Conservation (phyloP, 37 sponge, comb jelly and placozoan genomes). For the Halichondria panicea region DNA sequence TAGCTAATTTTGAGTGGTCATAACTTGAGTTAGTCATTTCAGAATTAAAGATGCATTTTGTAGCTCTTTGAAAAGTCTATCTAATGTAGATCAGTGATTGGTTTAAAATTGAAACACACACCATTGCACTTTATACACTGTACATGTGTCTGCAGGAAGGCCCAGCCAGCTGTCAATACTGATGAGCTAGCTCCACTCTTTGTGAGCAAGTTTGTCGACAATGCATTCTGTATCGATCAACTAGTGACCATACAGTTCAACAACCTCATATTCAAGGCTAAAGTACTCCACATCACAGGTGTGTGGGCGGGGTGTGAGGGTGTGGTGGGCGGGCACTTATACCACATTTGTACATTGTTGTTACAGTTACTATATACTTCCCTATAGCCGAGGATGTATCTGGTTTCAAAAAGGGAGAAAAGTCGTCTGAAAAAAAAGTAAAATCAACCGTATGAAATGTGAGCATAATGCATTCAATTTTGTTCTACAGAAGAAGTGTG, state of each 20-base stretch:
- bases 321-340: too few species aligned
- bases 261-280: conserved; percentile 9
- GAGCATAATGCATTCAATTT: too few species aligned
- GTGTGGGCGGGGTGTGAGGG: too few species aligned
- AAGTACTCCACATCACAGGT: conserved; percentile 42
- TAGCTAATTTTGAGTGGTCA: too few species aligned
- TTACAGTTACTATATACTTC: background rate
- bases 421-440: too few species aligned
- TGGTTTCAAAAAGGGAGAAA: background rate
- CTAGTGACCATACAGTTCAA: background rate
- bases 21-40: too few species aligned
- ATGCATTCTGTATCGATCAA: conserved; percentile 47
- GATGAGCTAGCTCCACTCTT: conserved; percentile 55
- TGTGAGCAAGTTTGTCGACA: conserved; percentile 18
- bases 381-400: background rate
- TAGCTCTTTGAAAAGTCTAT: background rate
- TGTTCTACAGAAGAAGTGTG: conserved; percentile 30
- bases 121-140: too few species aligned
- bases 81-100: background rate
- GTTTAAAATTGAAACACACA: background rate
- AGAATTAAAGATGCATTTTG: background rate
- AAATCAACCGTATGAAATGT: too few species aligned
- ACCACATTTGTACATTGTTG: background rate
- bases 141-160: conserved; percentile 53
- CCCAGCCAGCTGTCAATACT: conserved; percentile 65